Evolutionary conservation across 1,140 invertebrate species (phyloP).

Genomic region (Eurytemora carolleeae): DNA sequence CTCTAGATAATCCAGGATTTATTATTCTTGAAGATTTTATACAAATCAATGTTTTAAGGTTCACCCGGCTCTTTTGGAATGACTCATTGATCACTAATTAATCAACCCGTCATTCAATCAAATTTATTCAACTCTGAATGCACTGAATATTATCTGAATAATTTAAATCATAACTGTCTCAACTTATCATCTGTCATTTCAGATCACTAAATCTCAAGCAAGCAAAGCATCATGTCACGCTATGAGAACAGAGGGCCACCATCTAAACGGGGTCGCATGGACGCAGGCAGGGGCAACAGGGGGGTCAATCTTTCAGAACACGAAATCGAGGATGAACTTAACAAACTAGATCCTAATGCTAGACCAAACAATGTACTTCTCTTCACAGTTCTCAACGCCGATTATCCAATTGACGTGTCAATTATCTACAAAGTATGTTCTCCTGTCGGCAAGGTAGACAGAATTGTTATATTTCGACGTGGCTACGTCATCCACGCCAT

Average conservation of each 20-base stretch:
- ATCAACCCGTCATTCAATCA: no score
- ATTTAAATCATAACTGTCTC: no score
- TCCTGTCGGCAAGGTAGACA: conserved; percentile 32
- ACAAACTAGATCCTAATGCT: background rate
- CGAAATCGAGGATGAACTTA: background rate
- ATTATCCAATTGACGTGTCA: conserved; percentile 37
- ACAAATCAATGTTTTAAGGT: no score
- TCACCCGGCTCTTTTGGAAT: no score
- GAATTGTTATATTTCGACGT: conserved; percentile 38
- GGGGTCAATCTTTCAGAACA: background rate
- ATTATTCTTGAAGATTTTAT: no score
- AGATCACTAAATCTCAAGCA: no score
- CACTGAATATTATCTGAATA: no score
- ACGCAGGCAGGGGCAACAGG: background rate
- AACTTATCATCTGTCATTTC: no score
- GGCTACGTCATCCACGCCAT: conserved; percentile 33
- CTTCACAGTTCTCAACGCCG: conserved; percentile 31
- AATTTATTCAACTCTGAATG: no score
- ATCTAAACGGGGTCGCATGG: background rate
- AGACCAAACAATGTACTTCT: conserved; percentile 27
- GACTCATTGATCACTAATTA: no score
- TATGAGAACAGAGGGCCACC: background rate
- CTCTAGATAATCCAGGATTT: no score
- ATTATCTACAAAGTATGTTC: conserved; percentile 34
- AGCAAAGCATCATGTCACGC: background rate